Base-by-base conservation (phyloP, 2,113 vertebrate genomes). In the Onychostoma macrolepis region DNA sequence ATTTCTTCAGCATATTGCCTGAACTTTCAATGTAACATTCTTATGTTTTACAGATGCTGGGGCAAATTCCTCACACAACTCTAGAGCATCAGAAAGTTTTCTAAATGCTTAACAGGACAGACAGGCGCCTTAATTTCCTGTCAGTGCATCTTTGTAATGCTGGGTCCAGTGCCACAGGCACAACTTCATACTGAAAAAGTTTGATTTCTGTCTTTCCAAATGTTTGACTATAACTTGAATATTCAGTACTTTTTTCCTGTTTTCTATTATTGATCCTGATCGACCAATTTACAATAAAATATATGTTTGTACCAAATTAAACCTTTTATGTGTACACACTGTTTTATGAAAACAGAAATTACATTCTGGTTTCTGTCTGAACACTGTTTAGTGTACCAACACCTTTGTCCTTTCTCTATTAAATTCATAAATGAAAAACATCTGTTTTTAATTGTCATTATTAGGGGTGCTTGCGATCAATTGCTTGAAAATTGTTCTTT, bases 41-140 rank as follows among this genome's bases (percentile, higher is more conserved):
- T 61, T n/a, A 50, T 83, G 19, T 72, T 84, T 84, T 56, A 48
- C 67, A 84, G 83, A 61, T 74, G 48, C 50, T 56, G 1, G 11
- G 36, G n/a, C 61, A 67, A 38, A 41, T 65, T 21, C n/a, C n/a
- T 67, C 38, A 26, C 4, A 41, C 58, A 81, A 0, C 61, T 7
- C 10, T 26, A 1, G 30, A 61, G 11, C 56, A 28, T 41, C 61
- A 12, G 15, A 33, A 30, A 17, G 0, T 83, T 28, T 30, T 69
- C 17, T 48, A 19, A 48, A 33, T 1, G 10, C 80, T 69, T 69
- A 26, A 15, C 41, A 6, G 26, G 2, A 48, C 36, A 65, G 38
- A 65, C 5, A 13, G 33, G 21, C 26, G 12, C 26, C 9, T 48
- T 83, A 0, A 81, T 81, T 81, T 81, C 38, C 80, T 67, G 38